Evolutionary conservation across 2,888 invertebrate genomes (phyloP), one percentile per base, ranked within the genome.

Genomic region (Sphaeridia pumilis): DNA sequence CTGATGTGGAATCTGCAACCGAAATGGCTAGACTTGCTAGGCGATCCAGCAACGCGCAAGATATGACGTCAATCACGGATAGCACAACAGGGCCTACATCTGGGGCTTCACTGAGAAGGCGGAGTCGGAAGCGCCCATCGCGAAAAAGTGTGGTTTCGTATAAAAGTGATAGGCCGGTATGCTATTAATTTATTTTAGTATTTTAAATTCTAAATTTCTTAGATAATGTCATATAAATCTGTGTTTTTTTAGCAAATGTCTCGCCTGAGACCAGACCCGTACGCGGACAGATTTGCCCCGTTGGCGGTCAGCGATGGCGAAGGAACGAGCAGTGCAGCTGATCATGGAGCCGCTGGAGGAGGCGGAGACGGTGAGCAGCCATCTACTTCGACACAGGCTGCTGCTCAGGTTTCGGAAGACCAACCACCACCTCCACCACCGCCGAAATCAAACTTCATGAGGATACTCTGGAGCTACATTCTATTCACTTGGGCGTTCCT

Each of bases 401-500:
- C 56, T 44, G 56, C 52, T n/a, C 51, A 47, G 22, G 57, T 54
- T 26, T 52, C 55, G 1, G 56, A 58, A 43, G 52, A 57, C 12
- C 58, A 49, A n/a, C 54, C 57, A 36, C 46, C 50, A 25, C 49
- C 49, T 21, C 54, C 57, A 28, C 58, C 58, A 4, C 56, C 58
- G 5, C 56, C 57, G 22, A 52, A 53, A 31, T 55, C 61, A 22
- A 59, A 58, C 17, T 48, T 65, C 20, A 55, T 67, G 46, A 63
- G 66, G 22, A 65, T 79, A 58, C 48, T 81, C 47, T 70, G 73
- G 14, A 73, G 74, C 20, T 73, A 73, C 64, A 66, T 78, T 50
- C 71, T 79, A 61, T 80, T 83, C 66, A 67, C 76, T 21, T 78
- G 78, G 75, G 82, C 82, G 21, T 81, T 92, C 65, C 70, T 88